Evolutionary conservation across 2,888 invertebrate species (phyloP).

Genomic region (Hydropsyche betteni): DNA sequence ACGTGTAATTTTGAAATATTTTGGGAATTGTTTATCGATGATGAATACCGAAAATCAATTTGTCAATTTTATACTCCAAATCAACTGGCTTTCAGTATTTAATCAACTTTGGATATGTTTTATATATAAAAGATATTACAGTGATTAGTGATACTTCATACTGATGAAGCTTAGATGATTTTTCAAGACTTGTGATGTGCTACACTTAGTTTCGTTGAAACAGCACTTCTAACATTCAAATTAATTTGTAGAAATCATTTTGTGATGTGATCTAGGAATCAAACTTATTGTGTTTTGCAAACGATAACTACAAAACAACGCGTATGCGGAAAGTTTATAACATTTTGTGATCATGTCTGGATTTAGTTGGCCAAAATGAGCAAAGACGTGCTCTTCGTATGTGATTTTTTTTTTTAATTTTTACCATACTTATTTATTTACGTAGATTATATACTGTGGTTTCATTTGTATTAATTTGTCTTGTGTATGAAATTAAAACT

Average conservation of each 20-base stretch:
- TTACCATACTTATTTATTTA: conserved; percentile 28
- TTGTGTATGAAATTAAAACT: too few species aligned
- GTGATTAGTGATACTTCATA: conserved; percentile 23
- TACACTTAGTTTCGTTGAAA: conserved; percentile 13
- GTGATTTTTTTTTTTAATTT: conserved; percentile 22
- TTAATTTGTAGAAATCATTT: not conserved
- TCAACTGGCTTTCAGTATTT: conserved; percentile 20
- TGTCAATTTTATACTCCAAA: conserved; percentile 27
- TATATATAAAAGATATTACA: not conserved
- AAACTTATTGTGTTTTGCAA: not conserved
- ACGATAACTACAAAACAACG: not conserved
- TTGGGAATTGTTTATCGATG: not conserved
- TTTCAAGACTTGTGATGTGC: conserved; percentile 21
- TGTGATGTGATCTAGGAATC: conserved; percentile 4
- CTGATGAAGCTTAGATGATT: conserved; percentile 15
- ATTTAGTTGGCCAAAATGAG: not conserved
- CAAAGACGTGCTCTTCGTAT: not conserved
- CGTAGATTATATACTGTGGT: conserved; percentile 1
- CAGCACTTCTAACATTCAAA: not conserved
- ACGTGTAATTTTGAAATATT: conserved; percentile 4
- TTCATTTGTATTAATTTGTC: too few species aligned
- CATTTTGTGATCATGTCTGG: not conserved
- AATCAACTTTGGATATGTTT: conserved; percentile 11
- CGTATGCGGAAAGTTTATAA: not conserved
- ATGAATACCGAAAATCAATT: conserved; percentile 3